Conservation (phyloP, 2,113 vertebrate genomes). For the Syngnathus typhle region DNA sequence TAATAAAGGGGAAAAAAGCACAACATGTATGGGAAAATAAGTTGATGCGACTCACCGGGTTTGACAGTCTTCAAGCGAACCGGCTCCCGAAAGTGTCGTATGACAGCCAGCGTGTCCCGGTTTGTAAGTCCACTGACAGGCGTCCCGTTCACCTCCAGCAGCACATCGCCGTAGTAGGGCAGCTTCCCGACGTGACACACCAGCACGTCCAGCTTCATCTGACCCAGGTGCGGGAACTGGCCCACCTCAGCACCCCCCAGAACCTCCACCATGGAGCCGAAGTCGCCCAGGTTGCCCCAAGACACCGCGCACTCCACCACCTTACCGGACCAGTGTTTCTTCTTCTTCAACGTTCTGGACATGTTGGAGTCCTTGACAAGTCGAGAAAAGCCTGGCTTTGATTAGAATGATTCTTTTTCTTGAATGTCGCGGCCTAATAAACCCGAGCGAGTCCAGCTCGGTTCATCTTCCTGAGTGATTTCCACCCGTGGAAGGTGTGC, state of each 20-base stretch:
- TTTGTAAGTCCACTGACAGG: constrained; percentile 93
- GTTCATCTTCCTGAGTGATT: constrained; percentile 45
- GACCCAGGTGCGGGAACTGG: constrained; percentile 87
- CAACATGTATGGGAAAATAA: background rate
- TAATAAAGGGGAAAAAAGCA: background rate
- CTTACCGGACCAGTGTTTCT: constrained; percentile 91
- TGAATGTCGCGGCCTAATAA: constrained; percentile 38
- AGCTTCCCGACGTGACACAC: constrained; percentile 82
- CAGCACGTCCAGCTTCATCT: constrained; percentile 76
- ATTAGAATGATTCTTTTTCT: constrained; percentile 1
- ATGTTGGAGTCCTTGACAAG: constrained; percentile 56
- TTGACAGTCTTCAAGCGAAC: constrained; percentile 90
- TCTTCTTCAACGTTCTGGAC: constrained; percentile 93
- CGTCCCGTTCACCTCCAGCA: constrained; percentile 94
- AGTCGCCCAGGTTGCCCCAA: constrained; percentile 77
- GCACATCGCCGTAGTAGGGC: constrained; percentile 83
- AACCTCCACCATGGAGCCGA: constrained; percentile 78
- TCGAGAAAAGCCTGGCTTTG: background rate
- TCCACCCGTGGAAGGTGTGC: constrained; percentile 8
- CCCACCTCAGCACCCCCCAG: constrained; percentile 87
- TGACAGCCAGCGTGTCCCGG: constrained; percentile 89
- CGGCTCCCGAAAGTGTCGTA: constrained; percentile 91
- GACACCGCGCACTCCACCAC: constrained; percentile 91
- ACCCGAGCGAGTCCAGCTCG: constrained; percentile 39
- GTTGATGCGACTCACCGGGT: constrained; percentile 72